These are phyloP conservation scores for Tortrix viridana DNA, from an alignment of 2,888 invertebrate genomes.

Conservation along the genomic window DNA sequence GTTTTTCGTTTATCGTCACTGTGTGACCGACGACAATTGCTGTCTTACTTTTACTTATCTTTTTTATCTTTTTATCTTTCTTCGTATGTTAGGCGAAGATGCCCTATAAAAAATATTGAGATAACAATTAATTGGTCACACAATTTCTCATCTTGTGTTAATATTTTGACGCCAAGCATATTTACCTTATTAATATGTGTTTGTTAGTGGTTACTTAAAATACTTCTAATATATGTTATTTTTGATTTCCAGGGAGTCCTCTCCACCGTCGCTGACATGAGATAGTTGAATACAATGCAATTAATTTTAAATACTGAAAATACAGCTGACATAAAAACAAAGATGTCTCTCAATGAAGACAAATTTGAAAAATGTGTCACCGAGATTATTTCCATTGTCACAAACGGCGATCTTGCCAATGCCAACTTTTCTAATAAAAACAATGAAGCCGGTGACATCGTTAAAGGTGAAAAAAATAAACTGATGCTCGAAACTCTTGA, in stretches of 20 bases:
- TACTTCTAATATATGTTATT: slow-evolving; percentile 35
- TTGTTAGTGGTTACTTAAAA: slow-evolving; percentile 1
- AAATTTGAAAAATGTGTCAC: slow-evolving; percentile 50
- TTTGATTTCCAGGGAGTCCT: slow-evolving; percentile 54
- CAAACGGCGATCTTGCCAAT: slow-evolving; percentile 43
- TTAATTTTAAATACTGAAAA: slow-evolving; percentile 66
- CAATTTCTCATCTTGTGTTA: too few species aligned
- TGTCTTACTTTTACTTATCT: too few species aligned
- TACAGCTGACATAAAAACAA: slow-evolving; percentile 55
- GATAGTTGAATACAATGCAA: slow-evolving; percentile 75
- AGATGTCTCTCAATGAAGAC: slow-evolving; percentile 63
- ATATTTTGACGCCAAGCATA: too few species aligned
- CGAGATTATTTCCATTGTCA: slow-evolving; percentile 46
- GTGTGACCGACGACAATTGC: too few species aligned
- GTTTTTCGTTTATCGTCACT: too few species aligned
- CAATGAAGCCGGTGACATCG: neutral
- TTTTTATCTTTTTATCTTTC: too few species aligned
- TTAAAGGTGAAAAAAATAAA: slow-evolving; percentile 34
- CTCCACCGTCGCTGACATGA: slow-evolving; percentile 46
- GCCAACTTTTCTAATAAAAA: slow-evolving; percentile 49
- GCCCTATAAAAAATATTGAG: too few species aligned
- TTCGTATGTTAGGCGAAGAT: too few species aligned
- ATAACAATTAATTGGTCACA: too few species aligned
- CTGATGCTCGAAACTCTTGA: slow-evolving; percentile 29
- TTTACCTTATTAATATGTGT: neutral